Evolutionary conservation across 2,888 invertebrate genomes (phyloP).

Genomic region (Ephialtes manifestator): DNA sequence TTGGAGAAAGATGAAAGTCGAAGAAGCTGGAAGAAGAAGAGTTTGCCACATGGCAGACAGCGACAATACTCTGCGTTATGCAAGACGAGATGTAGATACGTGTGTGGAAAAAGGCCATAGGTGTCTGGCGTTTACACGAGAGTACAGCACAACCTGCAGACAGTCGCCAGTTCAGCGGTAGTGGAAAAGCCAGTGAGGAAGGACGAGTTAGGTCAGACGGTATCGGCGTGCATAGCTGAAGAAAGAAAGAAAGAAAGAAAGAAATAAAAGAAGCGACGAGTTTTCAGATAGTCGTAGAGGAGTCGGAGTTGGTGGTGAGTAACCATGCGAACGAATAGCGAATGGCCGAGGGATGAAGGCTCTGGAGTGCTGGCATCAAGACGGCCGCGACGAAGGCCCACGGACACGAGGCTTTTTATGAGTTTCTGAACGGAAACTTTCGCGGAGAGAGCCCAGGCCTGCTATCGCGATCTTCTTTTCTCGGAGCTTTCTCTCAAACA

Average conservation of each 20-base stretch:
- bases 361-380: neutral
- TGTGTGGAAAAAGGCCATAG: conserved; percentile 11
- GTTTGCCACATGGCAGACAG: conserved; percentile 13
- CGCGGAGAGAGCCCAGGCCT: neutral
- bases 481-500: neutral
- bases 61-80: conserved; percentile 49
- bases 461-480: conserved; percentile 18
- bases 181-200: neutral
- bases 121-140: neutral
- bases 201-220: conserved; percentile 22
- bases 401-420: conserved; percentile 61
- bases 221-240: neutral
- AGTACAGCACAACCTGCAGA: conserved; percentile 1
- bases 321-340: neutral
- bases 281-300: conserved; percentile 7
- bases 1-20: conserved; percentile 10
- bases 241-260: neutral
- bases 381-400: conserved; percentile 14
- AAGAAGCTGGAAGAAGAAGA: conserved; percentile 13
- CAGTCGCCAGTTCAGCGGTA: neutral
- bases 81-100: conserved; percentile 3
- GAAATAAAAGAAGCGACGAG: neutral
- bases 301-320: conserved; percentile 5
- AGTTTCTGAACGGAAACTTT: conserved; percentile 61
- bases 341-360: neutral